Percentiles rank a stretch among this genome's conserved stretches.
phyloP scores from a whole-genome alignment of 2,797 vertebrate genomes.

The Australoheros facetus region DNA sequence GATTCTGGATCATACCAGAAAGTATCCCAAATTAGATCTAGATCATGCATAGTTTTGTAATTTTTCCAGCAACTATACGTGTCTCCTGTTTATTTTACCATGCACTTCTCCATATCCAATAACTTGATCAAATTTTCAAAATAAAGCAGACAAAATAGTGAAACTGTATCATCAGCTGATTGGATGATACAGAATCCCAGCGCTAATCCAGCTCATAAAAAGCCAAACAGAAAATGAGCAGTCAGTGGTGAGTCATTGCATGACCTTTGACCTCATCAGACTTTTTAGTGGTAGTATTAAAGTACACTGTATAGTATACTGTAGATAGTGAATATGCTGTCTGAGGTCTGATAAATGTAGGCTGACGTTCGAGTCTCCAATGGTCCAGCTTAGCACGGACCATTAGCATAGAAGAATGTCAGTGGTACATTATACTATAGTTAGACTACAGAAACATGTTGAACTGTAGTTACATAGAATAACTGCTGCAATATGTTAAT shows the following conservation, averaged over 20 bases:
- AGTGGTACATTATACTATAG: background rate
- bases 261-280: conserved; percentile 11
- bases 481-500: background rate
- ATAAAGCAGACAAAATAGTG: background rate
- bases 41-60: background rate
- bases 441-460: background rate
- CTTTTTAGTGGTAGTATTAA: background rate
- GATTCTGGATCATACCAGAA: background rate
- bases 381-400: rapidly evolving
- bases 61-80: background rate
- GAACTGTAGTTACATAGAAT: background rate
- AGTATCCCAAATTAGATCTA: background rate
- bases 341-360: background rate
- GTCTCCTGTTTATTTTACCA: background rate
- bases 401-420: background rate
- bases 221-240: background rate
- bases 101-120: background rate
- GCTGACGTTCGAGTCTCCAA: background rate
- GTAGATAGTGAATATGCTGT: background rate
- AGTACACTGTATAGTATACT: background rate
- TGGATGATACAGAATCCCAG: background rate
- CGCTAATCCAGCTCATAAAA: background rate
- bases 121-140: background rate
- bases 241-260: background rate
- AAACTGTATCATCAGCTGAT: background rate